These are phyloP conservation scores for Gymnarchus niloticus DNA, from an alignment of 2,113 vertebrate species.

Conservation along the genomic window DNA sequence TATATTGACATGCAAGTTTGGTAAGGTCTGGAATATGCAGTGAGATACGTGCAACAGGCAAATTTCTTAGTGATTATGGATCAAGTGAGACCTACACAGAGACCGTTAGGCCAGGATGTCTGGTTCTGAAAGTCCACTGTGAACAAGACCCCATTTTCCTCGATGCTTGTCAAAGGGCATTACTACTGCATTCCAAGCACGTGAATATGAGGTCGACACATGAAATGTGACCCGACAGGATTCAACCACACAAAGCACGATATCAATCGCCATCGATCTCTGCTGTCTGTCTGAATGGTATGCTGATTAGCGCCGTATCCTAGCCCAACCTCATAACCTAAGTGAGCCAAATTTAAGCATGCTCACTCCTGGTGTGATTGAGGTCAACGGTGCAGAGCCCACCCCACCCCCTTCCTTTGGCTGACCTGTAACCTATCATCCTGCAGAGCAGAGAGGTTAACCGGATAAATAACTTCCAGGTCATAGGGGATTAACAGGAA, in stretches of 20 bases:
- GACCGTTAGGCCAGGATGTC: neutral
- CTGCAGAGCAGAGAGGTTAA: constrained; percentile 20
- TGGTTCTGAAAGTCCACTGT: neutral
- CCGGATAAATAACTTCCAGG: constrained; percentile 49
- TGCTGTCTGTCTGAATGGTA: neutral
- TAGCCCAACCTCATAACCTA: neutral
- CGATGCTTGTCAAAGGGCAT: neutral
- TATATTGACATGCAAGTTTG: no score
- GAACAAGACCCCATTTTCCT: neutral
- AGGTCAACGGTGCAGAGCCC: neutral
- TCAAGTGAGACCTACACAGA: neutral
- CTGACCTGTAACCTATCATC: constrained; percentile 14
- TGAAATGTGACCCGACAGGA: neutral
- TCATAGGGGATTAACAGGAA: constrained; percentile 45
- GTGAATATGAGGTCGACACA: neutral
- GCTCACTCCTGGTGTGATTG: neutral
- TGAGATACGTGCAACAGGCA: neutral
- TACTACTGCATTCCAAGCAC: constrained; percentile 6
- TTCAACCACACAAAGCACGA: constrained; percentile 2
- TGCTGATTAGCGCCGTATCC: neutral
- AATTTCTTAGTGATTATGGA: neutral
- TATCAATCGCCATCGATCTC: constrained; percentile 10
- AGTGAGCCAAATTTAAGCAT: neutral
- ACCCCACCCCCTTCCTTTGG: neutral
- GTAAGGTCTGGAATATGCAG: neutral